Percentiles rank a stretch among this genome's conserved stretches.
Evolutionary conservation across 2,113 vertebrate species (phyloP).

Genomic region (Upupa epops): DNA sequence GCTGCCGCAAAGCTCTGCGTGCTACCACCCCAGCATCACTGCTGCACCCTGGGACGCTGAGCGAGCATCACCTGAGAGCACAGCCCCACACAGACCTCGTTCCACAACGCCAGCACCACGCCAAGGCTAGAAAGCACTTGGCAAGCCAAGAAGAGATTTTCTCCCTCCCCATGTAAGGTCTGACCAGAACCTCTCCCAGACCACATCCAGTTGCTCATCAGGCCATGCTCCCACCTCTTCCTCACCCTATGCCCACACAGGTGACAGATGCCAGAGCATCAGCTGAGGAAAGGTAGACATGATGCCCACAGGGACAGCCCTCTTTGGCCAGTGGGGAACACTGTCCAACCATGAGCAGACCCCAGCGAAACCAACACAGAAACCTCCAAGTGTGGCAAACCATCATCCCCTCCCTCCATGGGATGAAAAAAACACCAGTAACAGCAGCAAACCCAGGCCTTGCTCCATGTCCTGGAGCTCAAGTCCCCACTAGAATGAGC

Average conservation of each 20-base stretch:
- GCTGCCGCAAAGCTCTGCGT: neutral
- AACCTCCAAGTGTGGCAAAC: neutral
- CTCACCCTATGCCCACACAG: neutral
- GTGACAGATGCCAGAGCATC: neutral
- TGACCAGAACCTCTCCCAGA: neutral
- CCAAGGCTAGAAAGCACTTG: neutral
- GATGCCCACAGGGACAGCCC: neutral
- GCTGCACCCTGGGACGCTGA: accelerated
- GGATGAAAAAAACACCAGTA: neutral
- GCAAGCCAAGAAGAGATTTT: neutral
- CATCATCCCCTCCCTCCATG: accelerated
- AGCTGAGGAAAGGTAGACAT: neutral
- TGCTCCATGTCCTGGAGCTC: accelerated
- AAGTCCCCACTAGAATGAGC: accelerated
- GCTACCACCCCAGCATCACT: neutral
- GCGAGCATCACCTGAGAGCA: neutral
- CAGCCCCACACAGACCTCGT: neutral
- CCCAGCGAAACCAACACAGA: neutral
- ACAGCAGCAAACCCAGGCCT: neutral
- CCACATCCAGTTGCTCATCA: neutral
- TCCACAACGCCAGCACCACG: neutral
- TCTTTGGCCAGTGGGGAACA: accelerated
- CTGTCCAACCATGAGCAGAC: neutral
- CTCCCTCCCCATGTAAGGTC: accelerated
- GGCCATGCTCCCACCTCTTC: neutral